Evolutionary conservation across 2,888 invertebrate species (phyloP).

Genomic region (Synanthedon tipuliformis): DNA sequence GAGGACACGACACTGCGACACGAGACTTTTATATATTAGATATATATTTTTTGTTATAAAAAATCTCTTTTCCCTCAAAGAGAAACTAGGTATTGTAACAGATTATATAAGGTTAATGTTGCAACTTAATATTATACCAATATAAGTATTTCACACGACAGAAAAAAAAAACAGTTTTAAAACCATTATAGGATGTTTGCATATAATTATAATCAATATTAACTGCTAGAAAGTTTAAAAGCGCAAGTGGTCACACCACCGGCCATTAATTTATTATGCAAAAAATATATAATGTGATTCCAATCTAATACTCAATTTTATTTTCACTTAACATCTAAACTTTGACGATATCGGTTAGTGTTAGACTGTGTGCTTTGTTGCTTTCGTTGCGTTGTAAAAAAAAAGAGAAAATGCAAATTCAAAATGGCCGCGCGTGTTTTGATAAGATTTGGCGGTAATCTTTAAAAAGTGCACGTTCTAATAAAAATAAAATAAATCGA

Average conservation of each 20-base stretch:
- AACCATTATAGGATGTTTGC: neutral
- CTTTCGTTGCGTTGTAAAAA: neutral
- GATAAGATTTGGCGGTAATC: neutral
- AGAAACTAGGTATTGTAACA: no score
- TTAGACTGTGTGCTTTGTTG: neutral
- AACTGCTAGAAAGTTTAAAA: slow-evolving; percentile 3
- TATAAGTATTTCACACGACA: no score
- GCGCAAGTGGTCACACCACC: neutral
- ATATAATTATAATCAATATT: neutral
- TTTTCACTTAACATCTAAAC: slow-evolving; percentile 4
- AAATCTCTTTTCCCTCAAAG: no score
- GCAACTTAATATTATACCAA: no score
- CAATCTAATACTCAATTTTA: neutral
- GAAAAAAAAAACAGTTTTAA: neutral
- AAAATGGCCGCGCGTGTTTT: neutral
- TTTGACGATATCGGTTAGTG: neutral
- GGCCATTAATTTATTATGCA: slow-evolving; percentile 2
- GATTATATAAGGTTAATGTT: no score
- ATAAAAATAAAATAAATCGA: neutral
- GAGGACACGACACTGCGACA: no score
- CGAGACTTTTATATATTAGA: no score
- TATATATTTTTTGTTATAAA: no score
- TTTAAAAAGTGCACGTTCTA: neutral
- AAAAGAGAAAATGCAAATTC: neutral
- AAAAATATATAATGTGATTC: slow-evolving; percentile 4